These are phyloP conservation scores for Pachyrhynchus sulphureomaculatus DNA, from an alignment of 1,140 invertebrate species.

Conservation along the genomic window DNA sequence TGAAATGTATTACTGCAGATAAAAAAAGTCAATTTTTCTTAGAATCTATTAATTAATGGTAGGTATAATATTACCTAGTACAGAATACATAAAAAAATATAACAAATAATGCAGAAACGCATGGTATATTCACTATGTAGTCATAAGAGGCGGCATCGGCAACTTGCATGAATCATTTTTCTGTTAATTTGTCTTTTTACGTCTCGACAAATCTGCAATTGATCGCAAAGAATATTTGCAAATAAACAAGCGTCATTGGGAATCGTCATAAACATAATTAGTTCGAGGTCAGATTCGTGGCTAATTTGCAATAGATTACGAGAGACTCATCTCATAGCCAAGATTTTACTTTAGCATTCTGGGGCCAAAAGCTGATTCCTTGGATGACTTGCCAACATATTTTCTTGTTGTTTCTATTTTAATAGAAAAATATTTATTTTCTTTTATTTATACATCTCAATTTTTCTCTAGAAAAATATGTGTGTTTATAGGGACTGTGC, in stretches of 20 bases:
- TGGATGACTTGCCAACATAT: neutral
- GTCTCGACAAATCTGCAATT: conserved; percentile 8
- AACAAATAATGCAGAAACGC: neutral
- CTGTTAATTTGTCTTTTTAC: conserved; percentile 10
- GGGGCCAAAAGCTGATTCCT: conserved; percentile 8
- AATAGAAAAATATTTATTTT: neutral
- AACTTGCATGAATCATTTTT: conserved; percentile 7
- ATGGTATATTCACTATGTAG: neutral
- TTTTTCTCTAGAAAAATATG: too few species aligned
- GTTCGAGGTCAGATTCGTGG: conserved; percentile 12
- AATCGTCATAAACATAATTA: conserved; percentile 27
- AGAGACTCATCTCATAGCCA: conserved; percentile 12
- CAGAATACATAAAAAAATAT: neutral
- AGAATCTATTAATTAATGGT: too few species aligned
- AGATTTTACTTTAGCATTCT: too few species aligned
- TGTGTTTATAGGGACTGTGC: too few species aligned
- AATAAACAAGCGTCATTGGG: conserved; percentile 18
- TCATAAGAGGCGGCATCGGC: neutral
- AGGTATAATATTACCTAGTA: too few species aligned
- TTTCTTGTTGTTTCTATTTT: neutral
- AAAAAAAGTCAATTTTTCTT: too few species aligned
- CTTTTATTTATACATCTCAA: too few species aligned
- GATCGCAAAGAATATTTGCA: conserved; percentile 12
- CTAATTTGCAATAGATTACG: conserved; percentile 7
- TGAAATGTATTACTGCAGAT: too few species aligned